Conservation (phyloP, 2,797 vertebrate species). For the Muscicapa comitata region DNA sequence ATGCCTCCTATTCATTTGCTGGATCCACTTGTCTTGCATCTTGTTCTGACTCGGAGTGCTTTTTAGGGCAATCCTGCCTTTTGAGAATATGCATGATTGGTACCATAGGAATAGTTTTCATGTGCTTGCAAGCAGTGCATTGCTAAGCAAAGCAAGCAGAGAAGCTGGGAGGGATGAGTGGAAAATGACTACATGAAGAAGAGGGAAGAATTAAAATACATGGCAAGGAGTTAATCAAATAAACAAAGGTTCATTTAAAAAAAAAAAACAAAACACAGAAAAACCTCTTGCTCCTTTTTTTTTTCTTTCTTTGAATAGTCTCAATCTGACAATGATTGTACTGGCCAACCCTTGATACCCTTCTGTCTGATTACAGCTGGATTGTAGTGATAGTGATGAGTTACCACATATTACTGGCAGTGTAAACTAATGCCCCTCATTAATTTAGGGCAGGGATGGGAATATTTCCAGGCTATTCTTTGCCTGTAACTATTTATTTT, state of each 20-base stretch:
- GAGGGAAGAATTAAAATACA: not conserved
- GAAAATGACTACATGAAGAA: not conserved
- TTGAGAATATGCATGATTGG: constrained; percentile 15
- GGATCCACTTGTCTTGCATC: constrained; percentile 27
- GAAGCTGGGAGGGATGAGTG: not conserved
- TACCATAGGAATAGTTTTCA: constrained; percentile 4
- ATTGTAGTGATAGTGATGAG: not conserved
- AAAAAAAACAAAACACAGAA: too few species aligned
- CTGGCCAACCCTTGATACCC: not conserved
- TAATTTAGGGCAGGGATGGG: not conserved
- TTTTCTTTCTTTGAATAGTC: not conserved
- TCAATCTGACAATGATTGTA: not conserved
- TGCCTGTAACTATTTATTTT: constrained; percentile 12
- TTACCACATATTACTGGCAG: not conserved
- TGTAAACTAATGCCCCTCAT: constrained; percentile 11
- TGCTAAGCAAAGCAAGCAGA: constrained; percentile 9
- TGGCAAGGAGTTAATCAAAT: constrained; percentile 23
- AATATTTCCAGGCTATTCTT: not conserved
- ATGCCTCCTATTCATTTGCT: constrained; percentile 34
- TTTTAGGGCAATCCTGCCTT: constrained; percentile 20
- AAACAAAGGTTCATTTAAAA: not conserved
- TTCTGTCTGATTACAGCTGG: not conserved
- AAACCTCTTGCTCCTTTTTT: not conserved
- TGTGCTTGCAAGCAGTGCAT: not conserved
- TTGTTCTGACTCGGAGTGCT: constrained; percentile 21